Percentiles rank a stretch among this genome's conserved stretches.
phyloP scores from a whole-genome alignment of 2,797 vertebrate genomes.

The Siniperca undulata region DNA sequence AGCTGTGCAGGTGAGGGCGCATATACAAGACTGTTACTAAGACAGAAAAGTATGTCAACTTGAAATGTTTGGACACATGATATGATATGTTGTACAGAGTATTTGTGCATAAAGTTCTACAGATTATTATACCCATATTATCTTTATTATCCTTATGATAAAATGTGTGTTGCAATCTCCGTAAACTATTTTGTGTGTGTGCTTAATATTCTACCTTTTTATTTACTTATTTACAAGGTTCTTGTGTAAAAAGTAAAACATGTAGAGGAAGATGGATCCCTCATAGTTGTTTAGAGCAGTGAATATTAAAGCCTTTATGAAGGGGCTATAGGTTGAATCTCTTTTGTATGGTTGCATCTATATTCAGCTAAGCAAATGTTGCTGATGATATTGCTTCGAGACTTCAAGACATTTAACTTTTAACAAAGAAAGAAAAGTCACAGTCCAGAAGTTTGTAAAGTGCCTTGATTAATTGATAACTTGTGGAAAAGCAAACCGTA shows the following conservation, averaged over 20 bases:
- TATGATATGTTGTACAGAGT: background rate
- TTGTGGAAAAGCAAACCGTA: background rate
- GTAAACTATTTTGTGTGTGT: background rate
- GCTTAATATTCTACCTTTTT: background rate
- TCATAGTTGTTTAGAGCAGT: background rate
- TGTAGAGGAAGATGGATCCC: background rate
- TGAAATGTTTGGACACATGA: too few relatives aligned
- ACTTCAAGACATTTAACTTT: background rate
- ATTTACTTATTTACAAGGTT: background rate
- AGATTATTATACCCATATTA: background rate
- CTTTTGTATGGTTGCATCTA: background rate
- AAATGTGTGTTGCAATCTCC: background rate
- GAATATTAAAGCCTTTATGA: background rate
- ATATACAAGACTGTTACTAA: background rate
- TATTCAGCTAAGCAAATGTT: background rate
- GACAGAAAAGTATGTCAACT: background rate
- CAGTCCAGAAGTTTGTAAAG: background rate
- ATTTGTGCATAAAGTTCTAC: background rate
- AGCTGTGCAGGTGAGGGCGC: constrained; percentile 90
- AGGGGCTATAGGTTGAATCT: background rate
- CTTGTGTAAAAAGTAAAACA: background rate
- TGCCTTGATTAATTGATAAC: background rate
- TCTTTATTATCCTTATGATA: background rate
- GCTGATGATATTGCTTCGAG: background rate
- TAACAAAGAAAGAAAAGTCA: background rate